A percentile compares a stretch with the other conserved stretches of the same genome.
phyloP scores from a whole-genome alignment of 2,888 invertebrate genomes.

The Chloromyia formosa region DNA sequence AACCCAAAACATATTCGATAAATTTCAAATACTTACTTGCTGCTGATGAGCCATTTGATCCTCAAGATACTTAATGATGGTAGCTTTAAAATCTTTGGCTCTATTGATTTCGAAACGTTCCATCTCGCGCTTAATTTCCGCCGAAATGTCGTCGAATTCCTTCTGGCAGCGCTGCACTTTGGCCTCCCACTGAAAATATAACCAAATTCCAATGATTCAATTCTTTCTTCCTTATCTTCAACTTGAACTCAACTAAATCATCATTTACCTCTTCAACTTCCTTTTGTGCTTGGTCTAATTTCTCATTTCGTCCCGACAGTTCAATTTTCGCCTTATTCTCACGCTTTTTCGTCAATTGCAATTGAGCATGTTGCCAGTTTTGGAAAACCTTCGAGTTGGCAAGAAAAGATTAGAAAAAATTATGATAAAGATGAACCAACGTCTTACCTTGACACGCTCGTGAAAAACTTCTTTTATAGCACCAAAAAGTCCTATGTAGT shows the following conservation, averaged over 20 bases:
- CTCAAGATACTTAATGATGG: constrained; percentile 91
- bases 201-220: not conserved
- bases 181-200: constrained; percentile 80
- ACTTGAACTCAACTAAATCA: constrained; percentile 38
- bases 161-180: constrained; percentile 97
- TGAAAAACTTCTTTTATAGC: constrained; percentile 86
- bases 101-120: constrained; percentile 90
- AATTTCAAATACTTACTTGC: constrained; percentile 74
- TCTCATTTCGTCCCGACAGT: constrained; percentile 87
- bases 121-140: constrained; percentile 92
- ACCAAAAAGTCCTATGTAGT: constrained; percentile 90
- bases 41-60: constrained; percentile 94
- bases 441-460: constrained; percentile 73
- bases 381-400: constrained; percentile 82
- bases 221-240: no score
- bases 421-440: not conserved
- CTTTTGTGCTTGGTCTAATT: constrained; percentile 84
- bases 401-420: not conserved
- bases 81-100: constrained; percentile 88
- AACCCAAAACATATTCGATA: no score
- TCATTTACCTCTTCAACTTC: constrained; percentile 96
- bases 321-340: constrained; percentile 94
- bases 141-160: constrained; percentile 94
- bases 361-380: constrained; percentile 97
- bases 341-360: constrained; percentile 91